These are phyloP conservation scores for Bombus vancouverensis DNA, from an alignment of 1,140 invertebrate genomes.

Conservation along the genomic window DNA sequence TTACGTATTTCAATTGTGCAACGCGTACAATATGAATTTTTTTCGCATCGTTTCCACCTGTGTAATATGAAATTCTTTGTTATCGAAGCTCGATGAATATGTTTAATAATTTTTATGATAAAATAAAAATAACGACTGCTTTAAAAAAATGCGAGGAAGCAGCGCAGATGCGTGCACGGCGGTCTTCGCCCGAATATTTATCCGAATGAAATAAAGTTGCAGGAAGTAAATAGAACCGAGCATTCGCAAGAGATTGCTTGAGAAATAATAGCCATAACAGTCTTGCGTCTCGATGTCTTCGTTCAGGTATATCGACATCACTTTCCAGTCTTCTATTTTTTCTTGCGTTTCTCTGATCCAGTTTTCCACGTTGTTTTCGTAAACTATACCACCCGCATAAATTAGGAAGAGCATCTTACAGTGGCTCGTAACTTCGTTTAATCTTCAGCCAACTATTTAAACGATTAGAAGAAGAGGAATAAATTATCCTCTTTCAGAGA, in stretches of 20 bases:
- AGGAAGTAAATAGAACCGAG: constrained; percentile 59
- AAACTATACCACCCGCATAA: constrained; percentile 15
- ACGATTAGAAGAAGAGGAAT: neutral
- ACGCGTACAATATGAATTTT: neutral
- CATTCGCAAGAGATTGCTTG: constrained; percentile 59
- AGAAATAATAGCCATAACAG: neutral
- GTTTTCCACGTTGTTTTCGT: neutral
- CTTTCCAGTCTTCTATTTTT: constrained; percentile 29
- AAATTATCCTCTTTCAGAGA: neutral
- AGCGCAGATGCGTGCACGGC: neutral
- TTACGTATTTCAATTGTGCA: neutral
- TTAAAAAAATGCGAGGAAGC: neutral
- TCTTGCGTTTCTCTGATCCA: neutral
- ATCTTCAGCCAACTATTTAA: neutral
- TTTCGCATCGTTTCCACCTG: neutral
- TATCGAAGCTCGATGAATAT: neutral
- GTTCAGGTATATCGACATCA: constrained; percentile 45
- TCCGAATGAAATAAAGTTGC: constrained; percentile 62
- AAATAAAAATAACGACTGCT: neutral
- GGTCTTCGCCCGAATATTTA: constrained; percentile 63
- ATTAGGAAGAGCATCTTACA: neutral
- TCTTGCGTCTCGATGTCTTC: constrained; percentile 33
- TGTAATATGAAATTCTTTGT: neutral
- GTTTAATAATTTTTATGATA: neutral
- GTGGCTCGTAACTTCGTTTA: neutral